These are phyloP conservation scores for Aurelia sp. DNA, from an alignment of 30 jellyfish, hydroid and myxozoan genomes.

Conservation along the genomic window DNA sequence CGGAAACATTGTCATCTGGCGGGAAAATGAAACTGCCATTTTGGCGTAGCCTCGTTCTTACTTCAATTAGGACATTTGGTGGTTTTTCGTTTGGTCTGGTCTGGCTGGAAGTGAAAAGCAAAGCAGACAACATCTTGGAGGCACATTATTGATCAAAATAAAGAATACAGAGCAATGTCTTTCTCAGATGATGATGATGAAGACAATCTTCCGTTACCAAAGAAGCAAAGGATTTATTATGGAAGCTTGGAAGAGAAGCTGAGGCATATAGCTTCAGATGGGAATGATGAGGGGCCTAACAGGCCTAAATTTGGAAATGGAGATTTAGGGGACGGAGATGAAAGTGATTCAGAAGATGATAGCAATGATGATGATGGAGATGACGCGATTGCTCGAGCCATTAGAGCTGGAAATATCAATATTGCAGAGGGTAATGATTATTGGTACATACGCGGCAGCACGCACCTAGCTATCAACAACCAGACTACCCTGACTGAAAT, in stretches of 20 bases:
- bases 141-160: no score
- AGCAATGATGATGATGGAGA: conserved; percentile 8
- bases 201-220: conserved; percentile 75
- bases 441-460: background rate
- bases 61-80: no score
- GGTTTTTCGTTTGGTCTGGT: no score
- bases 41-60: no score
- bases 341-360: conserved; percentile 34
- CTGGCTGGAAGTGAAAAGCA: no score
- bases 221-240: conserved; percentile 87
- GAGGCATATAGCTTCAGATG: conserved; percentile 37
- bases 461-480: background rate
- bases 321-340: conserved; percentile 27
- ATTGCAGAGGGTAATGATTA: conserved; percentile 51
- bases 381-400: conserved; percentile 72
- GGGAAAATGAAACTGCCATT: no score
- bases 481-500: background rate
- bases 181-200: conserved; percentile 85
- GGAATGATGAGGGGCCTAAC: background rate
- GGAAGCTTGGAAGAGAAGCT: conserved; percentile 98
- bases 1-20: no score
- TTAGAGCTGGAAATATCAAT: conserved; percentile 75
- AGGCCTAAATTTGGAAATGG: conserved; percentile 23
- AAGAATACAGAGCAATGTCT: conserved; percentile 17
- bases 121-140: no score